A percentile compares a stretch with the other conserved stretches of the same genome.
Conservation (phyloP, 2,797 vertebrate genomes). For the Xyrichtys novacula region DNA sequence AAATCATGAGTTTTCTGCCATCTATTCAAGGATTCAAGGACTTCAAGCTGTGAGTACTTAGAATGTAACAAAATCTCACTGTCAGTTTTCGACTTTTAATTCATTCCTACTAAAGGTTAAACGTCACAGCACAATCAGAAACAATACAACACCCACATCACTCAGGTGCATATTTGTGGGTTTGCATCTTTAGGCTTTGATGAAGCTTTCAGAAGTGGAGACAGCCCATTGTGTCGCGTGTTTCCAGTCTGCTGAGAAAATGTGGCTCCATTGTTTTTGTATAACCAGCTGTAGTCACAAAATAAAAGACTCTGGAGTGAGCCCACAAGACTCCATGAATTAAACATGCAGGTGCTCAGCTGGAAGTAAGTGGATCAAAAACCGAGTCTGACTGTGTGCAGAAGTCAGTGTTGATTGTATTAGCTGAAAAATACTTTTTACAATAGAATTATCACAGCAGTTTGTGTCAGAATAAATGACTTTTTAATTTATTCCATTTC, state of each 20-base stretch:
- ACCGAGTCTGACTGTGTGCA: constrained; percentile 41
- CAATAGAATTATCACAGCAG: constrained; percentile 31
- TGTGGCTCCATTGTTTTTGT: constrained; percentile 50
- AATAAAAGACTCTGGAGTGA: constrained; percentile 47
- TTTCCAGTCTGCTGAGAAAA: constrained; percentile 61
- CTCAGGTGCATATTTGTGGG: constrained; percentile 56
- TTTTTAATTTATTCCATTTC: constrained; percentile 30
- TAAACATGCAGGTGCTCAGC: constrained; percentile 72
- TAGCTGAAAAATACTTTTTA: constrained; percentile 17
- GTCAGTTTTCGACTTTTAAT: constrained; percentile 1
- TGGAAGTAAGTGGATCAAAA: constrained; percentile 64
- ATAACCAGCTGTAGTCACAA: constrained; percentile 52
- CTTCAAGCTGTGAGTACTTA: constrained; percentile 15
- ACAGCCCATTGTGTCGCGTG: constrained; percentile 50
- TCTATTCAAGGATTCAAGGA: constrained; percentile 1
- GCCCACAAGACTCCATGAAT: constrained; percentile 68
- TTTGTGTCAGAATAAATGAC: background rate
- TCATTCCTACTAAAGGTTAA: constrained; percentile 24
- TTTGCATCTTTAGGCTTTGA: constrained; percentile 35
- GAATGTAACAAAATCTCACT: background rate
- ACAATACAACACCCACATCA: constrained; percentile 55
- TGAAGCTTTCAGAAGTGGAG: constrained; percentile 49
- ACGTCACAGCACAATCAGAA: constrained; percentile 23
- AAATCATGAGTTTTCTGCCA: constrained; percentile 17
- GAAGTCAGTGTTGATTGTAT: constrained; percentile 51